These are phyloP conservation scores for Siderastrea siderea DNA, from an alignment of 92 coral and sea anemone genomes.

Conservation along the genomic window DNA sequence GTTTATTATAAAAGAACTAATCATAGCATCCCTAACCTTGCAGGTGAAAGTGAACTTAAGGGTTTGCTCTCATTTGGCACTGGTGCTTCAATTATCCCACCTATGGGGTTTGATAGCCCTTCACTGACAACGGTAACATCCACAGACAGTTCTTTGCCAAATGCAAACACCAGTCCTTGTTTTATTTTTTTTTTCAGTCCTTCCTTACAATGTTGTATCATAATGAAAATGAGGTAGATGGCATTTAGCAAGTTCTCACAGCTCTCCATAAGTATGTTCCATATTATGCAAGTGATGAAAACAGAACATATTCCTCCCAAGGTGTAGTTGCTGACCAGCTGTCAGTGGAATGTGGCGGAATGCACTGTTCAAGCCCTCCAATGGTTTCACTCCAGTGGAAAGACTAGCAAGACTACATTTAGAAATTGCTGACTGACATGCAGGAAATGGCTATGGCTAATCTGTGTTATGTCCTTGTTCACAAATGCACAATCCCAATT, in stretches of 20 bases:
- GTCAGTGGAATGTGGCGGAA: constrained; percentile 72
- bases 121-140: constrained; percentile 15
- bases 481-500: too few relatives aligned
- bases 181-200: constrained; percentile 38
- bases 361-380: constrained; percentile 52
- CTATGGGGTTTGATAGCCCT: constrained; percentile 46
- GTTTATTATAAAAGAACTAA: too few relatives aligned
- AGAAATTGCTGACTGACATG: constrained; percentile 81
- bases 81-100: constrained; percentile 26
- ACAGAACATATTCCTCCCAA: constrained; percentile 50
- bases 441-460: too few relatives aligned
- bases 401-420: constrained; percentile 68
- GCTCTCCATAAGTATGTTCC: constrained; percentile 63
- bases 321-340: constrained; percentile 75
- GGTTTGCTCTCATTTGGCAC: constrained; percentile 25
- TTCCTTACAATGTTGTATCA: constrained; percentile 65
- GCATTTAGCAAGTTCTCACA: constrained; percentile 59
- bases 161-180: constrained; percentile 43
- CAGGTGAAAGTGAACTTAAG: constrained; percentile 30
- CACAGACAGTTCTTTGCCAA: constrained; percentile 24
- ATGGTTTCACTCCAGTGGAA: constrained; percentile 78
- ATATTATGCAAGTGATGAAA: constrained; percentile 34
- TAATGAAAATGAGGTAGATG: constrained; percentile 70
- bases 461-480: too few relatives aligned
- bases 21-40: constrained; percentile 5